Base-by-base conservation (phyloP, 2,113 vertebrate species). In the Bos taurus region DNA sequence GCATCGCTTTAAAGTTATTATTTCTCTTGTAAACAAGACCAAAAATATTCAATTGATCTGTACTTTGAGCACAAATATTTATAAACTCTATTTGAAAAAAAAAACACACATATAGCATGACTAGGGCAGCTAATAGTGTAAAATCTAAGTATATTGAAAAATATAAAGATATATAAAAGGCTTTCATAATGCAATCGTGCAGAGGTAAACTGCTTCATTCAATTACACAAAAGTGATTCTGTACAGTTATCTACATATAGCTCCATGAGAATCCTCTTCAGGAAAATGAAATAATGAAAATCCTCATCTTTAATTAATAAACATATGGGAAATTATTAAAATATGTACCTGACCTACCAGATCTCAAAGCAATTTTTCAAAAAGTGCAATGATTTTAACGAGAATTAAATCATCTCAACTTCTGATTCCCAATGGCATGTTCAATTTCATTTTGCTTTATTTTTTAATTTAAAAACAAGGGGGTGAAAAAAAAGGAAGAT, bases 81-180 rank as follows among this genome's bases (percentile, higher is more conserved):
- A 98, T 97, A 98, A 98, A 98, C 85, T 98, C 94, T 98, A 96
- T 97, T 71, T 77, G 36, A 43, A 74, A 74, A 74, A 64, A 93
- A 96, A 91, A 95, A 95, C 95, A 85, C 94, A 97, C 93, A 98
- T 95, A 97, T 80, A 98, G 95, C 95, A 96, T 97, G 93, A 96
- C 90, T 95, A 97, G 78, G 89, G 87, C 59, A 85, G 92, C 94
- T 94, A 96, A 97, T 59, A 97, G 87, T 98, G 97, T 98, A 98
- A 98, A 98, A 98, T 97, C 87, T 97, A 98, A 94, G 57, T 97
- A 97, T 97, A 97, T 60, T 89, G 90, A 98, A 98, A 97, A 97
- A 97, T 98, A 98, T 97, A 98, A 97, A 98, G 91, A 96, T 93
- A 97, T 98, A 98, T 85, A 98, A 98, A 98, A 98, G 89, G 88